Evolutionary conservation across 2,888 invertebrate genomes (phyloP), one percentile per base, ranked within the genome.

Genomic region (Lomographa bimaculata): DNA sequence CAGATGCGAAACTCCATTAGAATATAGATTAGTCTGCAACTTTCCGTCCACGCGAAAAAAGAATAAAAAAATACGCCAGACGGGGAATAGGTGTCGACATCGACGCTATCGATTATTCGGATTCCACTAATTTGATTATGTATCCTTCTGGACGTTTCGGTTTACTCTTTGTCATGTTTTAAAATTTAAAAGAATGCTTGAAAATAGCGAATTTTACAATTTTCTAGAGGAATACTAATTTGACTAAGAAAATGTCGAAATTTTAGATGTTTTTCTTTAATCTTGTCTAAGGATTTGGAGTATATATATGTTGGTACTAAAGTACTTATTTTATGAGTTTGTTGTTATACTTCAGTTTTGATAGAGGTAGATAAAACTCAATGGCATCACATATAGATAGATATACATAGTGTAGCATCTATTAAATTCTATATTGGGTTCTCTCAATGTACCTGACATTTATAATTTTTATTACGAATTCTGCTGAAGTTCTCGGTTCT

Each of bases 21-120:
- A 52, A 52, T 52, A 43, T 55, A 50, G 44, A 52, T 55, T 49
- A 49, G 52, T 50, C 52, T 37, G 43, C 43, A 50, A 50, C 45
- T 55, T 50, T 50, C 39, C 37, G 35, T 23, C 24, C 25, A 33
- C 30, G 41, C 29, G 40, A 43, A 48, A 49, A 26, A 26, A 6
- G 23, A 35, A 37, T 25, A 43, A 54, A 54, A 51, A 51, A 24
- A 28, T 26, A 21, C 17, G 18, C 4, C 36, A 40, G 19, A 27
- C 2, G 40, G 32, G 25, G 42, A 34, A 46, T 35, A 29, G 48
- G 45, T 46, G 46, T 51, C 43, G 51, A 51, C 43, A 47, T 49
- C 43, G 49, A 49, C 40, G 45, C 40, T 7, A 35, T 35, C 32
- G 16, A 14, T 14, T 14, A 14, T 14, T 14, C 14, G 3, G 3